Percentiles rank a stretch among this genome's conserved stretches.
phyloP scores from a whole-genome alignment of 2,797 vertebrate species.

The Xenopus petersii region DNA sequence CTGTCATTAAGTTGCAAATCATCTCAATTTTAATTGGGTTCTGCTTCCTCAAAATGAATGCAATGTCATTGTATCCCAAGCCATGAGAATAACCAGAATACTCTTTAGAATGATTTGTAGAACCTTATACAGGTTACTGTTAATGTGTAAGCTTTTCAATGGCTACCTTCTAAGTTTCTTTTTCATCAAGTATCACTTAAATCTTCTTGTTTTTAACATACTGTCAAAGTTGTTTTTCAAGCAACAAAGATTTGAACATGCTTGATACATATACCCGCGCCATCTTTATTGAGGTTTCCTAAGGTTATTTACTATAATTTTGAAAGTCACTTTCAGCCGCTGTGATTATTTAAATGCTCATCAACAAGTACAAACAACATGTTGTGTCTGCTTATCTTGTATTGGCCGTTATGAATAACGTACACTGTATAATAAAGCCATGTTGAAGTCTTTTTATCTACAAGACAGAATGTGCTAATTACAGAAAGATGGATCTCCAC shows the following conservation, averaged over 20 bases:
- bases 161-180: too few species aligned
- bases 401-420: constrained; percentile 9
- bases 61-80: too few species aligned
- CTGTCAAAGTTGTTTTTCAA: too few species aligned
- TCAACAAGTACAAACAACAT: constrained; percentile 23
- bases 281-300: not conserved
- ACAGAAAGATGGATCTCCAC: constrained; percentile 12
- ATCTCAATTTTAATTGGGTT: not conserved
- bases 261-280: too few species aligned
- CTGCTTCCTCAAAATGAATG: not conserved
- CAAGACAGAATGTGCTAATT: constrained; percentile 28
- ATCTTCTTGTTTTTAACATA: too few species aligned
- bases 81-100: too few species aligned
- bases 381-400: constrained; percentile 18
- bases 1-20: not conserved
- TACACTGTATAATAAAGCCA: constrained; percentile 7
- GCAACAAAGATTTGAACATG: too few species aligned
- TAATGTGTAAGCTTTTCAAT: too few species aligned
- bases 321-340: not conserved
- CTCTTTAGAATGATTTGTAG: too few species aligned
- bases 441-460: constrained; percentile 8
- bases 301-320: not conserved
- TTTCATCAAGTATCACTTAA: too few species aligned
- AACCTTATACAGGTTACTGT: too few species aligned
- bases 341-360: constrained; percentile 7